Conservation (phyloP, 2,797 vertebrate genomes). For the Alectoris magna region DNA sequence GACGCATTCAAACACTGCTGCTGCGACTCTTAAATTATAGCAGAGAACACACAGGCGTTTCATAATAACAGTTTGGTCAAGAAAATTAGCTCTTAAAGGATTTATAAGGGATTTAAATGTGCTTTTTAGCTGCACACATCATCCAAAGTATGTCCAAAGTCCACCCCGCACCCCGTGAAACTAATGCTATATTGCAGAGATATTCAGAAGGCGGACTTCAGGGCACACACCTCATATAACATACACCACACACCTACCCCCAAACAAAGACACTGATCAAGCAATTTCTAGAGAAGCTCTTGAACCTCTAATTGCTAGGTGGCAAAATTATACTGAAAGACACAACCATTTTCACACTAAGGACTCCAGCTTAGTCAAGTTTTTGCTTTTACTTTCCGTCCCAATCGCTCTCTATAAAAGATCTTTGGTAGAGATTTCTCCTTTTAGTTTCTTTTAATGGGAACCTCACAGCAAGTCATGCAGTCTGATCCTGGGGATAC, state of each 20-base stretch:
- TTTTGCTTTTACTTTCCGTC: neutral
- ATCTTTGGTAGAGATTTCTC: neutral
- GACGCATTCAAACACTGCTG: neutral
- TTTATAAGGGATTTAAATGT: neutral
- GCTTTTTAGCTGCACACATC: neutral
- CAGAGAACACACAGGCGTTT: neutral
- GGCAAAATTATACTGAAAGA: neutral
- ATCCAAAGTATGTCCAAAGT: neutral
- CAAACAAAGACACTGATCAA: neutral
- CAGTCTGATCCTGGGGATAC: neutral
- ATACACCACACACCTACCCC: neutral
- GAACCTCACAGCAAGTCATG: neutral
- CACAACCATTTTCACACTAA: neutral
- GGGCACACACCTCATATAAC: neutral
- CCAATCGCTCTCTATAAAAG: neutral
- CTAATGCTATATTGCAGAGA: neutral
- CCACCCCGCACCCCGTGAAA: neutral
- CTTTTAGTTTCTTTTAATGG: neutral
- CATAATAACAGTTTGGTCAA: neutral
- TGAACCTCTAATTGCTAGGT: neutral
- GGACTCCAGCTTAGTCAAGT: neutral
- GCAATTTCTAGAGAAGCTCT: neutral
- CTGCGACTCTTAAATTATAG: neutral
- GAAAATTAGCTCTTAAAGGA: neutral
- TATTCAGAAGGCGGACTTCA: neutral